Percentiles rank a stretch among this genome's conserved stretches.
Evolutionary conservation across 2,797 vertebrate species (phyloP).

Genomic region (Danio kyathit): DNA sequence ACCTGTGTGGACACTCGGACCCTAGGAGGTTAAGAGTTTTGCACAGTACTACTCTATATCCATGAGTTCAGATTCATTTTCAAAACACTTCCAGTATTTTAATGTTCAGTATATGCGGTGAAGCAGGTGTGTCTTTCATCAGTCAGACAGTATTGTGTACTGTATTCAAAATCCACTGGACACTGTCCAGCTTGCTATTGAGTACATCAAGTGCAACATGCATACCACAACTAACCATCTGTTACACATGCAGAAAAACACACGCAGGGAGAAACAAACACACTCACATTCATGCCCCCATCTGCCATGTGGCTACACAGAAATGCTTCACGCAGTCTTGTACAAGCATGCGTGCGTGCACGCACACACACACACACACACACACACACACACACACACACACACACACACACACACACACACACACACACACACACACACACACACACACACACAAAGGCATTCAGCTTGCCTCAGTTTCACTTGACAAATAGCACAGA

Average conservation of each 20-base stretch:
- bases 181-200: constrained; percentile 43
- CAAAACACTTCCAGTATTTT: not conserved
- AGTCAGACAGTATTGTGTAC: constrained; percentile 24
- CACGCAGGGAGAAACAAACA: constrained; percentile 46
- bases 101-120: not conserved
- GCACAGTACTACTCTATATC: too few species aligned
- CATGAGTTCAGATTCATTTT: constrained; percentile 3
- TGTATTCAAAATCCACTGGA: constrained; percentile 37
- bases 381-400: constrained; percentile 1
- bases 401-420: too few species aligned
- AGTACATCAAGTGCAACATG: constrained; percentile 45
- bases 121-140: constrained; percentile 12
- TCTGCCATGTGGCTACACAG: constrained; percentile 45
- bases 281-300: constrained; percentile 48
- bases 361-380: not conserved
- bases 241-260: constrained; percentile 50
- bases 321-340: constrained; percentile 45
- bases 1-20: too few species aligned
- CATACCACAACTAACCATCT: constrained; percentile 56
- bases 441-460: not conserved
- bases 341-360: constrained; percentile 22
- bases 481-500: constrained; percentile 27
- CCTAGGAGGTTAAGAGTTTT: too few species aligned
- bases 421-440: constrained; percentile 26
- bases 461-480: constrained; percentile 29